phyloP scores from a whole-genome alignment of 2,113 vertebrate genomes.

The Pica pica region DNA sequence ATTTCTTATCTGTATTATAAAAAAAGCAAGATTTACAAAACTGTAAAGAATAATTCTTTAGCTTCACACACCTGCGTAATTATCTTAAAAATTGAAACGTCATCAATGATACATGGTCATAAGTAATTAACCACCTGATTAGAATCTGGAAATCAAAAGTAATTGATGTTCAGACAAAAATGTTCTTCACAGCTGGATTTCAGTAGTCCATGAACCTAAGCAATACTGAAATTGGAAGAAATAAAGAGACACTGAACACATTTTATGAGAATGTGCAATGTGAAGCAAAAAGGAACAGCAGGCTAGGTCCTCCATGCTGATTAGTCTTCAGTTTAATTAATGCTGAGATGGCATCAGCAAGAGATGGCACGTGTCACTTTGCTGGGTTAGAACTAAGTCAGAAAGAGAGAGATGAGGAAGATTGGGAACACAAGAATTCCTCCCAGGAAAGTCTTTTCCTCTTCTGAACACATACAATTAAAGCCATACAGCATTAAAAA shows the following conservation, averaged over 20 bases:
- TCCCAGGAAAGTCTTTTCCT: neutral
- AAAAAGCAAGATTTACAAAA: neutral
- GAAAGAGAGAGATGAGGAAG: neutral
- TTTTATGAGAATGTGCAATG: neutral
- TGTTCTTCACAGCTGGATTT: conserved; percentile 60
- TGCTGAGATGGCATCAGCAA: neutral
- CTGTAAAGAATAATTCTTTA: neutral
- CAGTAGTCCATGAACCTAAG: neutral
- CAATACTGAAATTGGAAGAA: neutral
- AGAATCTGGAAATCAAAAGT: conserved; percentile 69
- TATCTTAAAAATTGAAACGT: conserved; percentile 67
- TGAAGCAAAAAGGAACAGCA: neutral
- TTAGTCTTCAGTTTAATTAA: neutral
- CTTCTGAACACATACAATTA: neutral
- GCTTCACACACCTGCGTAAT: conserved; percentile 18
- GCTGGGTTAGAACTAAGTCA: neutral
- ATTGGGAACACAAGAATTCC: neutral
- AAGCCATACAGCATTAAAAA: neutral
- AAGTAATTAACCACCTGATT: conserved; percentile 74
- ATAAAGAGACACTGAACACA: neutral
- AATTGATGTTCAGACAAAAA: conserved; percentile 59
- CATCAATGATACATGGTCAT: conserved; percentile 64
- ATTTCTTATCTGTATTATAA: neutral
- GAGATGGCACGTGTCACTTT: neutral
- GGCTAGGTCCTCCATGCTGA: neutral